Evolutionary conservation across 2,113 vertebrate genomes (phyloP), one percentile per base, ranked within the genome.

Genomic region (Oxygymnocypris stewartii): DNA sequence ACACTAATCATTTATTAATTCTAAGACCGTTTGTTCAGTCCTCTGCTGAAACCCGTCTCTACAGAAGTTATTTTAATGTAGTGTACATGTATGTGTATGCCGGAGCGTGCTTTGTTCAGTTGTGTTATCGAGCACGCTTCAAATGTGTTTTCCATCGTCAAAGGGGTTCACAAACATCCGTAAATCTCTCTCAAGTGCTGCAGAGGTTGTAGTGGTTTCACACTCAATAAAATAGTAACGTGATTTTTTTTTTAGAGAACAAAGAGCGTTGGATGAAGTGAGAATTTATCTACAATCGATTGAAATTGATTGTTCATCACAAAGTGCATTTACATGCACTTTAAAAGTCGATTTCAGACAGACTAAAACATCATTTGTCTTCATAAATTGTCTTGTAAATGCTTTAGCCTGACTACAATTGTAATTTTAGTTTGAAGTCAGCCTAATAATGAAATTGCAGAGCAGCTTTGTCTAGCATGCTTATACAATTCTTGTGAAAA

Each of bases 331-430:
- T 78, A 31, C 47, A 54, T 54, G 44, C 76, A 78, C 76, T 78
- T 78, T 78, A 78, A 78, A 78, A 35, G 42, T 78, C 76, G 28
- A 78, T 78, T 78, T 49, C 76, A 31, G n/a, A n/a, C n/a, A n/a
- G n/a, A n/a, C n/a, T n/a, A n/a, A n/a, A 77, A 16, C 75, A 28
- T 78, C 16, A 12, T 78, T 35, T 20, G 13, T 54, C 25, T 54
- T 54, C 8, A 20, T 51, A 20, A 78, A 54, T 18, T 78, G 44
- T 78, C 76, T 35, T 78, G n/a, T 54, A 54, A 54, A 49, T 78
- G 28, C 47, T 78, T 78, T 35, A 78, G 76, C 42, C 9, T 78
- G 47, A 78, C 14, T 54, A 37, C 42, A 73, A 42, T 42, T 10
- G 18, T 67, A 65, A 13, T 37, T 28, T 37, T 23, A 31, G 28